Percentiles rank a stretch among this genome's conserved stretches.
phyloP scores from a whole-genome alignment of 35 echinoderm and acorn worm genomes.

The Apostichopus californicus region DNA sequence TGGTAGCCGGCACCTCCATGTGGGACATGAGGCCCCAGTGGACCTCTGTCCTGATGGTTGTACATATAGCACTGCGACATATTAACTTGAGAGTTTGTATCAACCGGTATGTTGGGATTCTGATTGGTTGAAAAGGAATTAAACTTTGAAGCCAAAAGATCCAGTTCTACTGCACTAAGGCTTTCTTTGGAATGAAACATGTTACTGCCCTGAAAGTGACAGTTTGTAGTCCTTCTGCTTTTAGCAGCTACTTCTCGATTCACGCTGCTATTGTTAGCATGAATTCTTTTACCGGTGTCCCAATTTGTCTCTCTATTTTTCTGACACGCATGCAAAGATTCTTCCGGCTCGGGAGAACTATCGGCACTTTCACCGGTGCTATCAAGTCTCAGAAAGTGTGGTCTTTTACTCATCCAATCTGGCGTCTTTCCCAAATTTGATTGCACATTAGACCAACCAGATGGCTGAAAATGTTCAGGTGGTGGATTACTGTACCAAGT shows the following conservation, averaged over 20 bases:
- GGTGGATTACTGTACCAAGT: not conserved
- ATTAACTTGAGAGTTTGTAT: not conserved
- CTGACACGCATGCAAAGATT: not conserved
- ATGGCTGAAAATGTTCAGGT: not conserved
- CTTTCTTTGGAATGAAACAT: conserved; percentile 23
- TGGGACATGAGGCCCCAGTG: not conserved
- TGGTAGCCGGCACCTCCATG: not conserved
- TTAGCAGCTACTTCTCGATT: not conserved
- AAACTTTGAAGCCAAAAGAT: conserved; percentile 42
- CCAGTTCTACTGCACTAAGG: not conserved
- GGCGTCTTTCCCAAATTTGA: not conserved
- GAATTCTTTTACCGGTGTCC: not conserved
- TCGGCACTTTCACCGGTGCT: conserved; percentile 37
- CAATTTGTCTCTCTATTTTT: not conserved
- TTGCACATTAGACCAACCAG: not conserved
- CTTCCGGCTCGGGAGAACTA: conserved; percentile 32
- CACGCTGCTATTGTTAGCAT: not conserved
- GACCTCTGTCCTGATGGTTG: not conserved
- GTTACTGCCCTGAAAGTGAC: conserved; percentile 19
- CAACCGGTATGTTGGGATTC: not conserved
- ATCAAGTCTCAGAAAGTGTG: conserved; percentile 36
- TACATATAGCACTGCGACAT: not conserved
- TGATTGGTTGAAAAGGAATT: conserved; percentile 18
- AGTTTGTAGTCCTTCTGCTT: not conserved
- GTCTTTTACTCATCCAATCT: not conserved